Base-by-base conservation (phyloP, 2,888 invertebrate genomes). In the Cheilosia variabilis region DNA sequence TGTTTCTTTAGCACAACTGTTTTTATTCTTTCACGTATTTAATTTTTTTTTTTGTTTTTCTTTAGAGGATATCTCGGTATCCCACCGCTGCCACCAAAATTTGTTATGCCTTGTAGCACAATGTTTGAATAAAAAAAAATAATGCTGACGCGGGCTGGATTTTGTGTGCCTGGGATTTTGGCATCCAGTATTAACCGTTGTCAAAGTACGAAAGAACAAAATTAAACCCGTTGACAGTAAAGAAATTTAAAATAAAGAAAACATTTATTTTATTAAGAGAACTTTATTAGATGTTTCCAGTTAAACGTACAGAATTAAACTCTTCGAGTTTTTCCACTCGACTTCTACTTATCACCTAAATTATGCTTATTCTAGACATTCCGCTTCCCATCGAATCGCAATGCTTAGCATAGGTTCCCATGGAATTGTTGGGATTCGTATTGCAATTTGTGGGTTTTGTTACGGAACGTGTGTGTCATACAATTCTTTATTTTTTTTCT, bases 31-130 rank as follows among this genome's bases (percentile, higher is more conserved):
- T 15, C 2, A 6, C n/a, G n/a, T 4, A n/a, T 3, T n/a, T 7
- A 45, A 4, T 45, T 24, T 19, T 10, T 19, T 19, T 34, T 4
- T 43, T 47, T 31, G 1, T 60, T 60, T 41, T 60, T 60, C 9
- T 52, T 57, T 34, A 24, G 1, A 15, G 52, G 57, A 57, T 60
- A 34, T 7, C 34, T 43, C 60, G 57, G 31, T 57, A 57, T 57
- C 57, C 58, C 62, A 62, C 62, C 62, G 62, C 62, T 62, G 62
- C 62, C 62, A 27, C 62, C 62, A 43, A 22, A 34, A 31, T 63
- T 47, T 47, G 58, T 60, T 60, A 43, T 43, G 41, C 41, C 22
- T 58, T 22, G 22, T 24, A 22, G 17, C 47, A 47, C 47, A 47
- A 15, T 43, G 1, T 43, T 43, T 4, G 43, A n/a, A 43, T 4